Evolutionary conservation across 2,113 vertebrate species (phyloP), one percentile per base, ranked within the genome.

Genomic region (Irena cyanogastra): DNA sequence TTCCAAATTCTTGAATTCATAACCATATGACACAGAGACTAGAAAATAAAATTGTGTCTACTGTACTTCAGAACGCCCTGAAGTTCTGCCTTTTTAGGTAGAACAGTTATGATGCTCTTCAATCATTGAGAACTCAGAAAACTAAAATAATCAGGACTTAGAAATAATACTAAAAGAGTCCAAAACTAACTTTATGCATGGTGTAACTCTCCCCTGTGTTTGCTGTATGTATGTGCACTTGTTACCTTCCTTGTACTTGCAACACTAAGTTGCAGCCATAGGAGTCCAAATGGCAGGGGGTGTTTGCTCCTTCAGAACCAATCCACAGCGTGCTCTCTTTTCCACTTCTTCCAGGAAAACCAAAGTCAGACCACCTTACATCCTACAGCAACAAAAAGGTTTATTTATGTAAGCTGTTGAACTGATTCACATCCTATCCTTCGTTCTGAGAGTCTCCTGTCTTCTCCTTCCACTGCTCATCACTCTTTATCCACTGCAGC

Each of bases 251-350:
- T 95, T 99, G 98, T 27, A 99, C 98, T 96, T 99, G 99, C 90
- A 99, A 93, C 10, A 99, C 99, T 89, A 99, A 97, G 96, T 99
- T 99, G 96, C 98, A 99, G 63, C 99, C 99, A 0, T 99, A 99
- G 21, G 99, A 98, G 97, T 99, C 99, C 96, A 98, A 96, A 95
- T 99, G 99, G 81, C 99, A 99, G 3, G 99, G 99, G 0, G 99
- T 99, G 96, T 99, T 99, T 60, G 99, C 99, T 61, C 98, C 99
- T 57, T 95, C 82, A 26, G 99, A 98, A 75, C 99, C 99, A 6
- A 99, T 98, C 99, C 99, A 99, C 39, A 99, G 65, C 0, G 99
- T 99, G 97, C 99, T 99, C 37, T 99, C 98, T 82, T 89, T 98
- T 56, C 99, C 99, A 76, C 98, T 96, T 95, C 99, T 99, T 65